phyloP scores from a whole-genome alignment of 2,888 invertebrate species.

The Euplexia lucipara region DNA sequence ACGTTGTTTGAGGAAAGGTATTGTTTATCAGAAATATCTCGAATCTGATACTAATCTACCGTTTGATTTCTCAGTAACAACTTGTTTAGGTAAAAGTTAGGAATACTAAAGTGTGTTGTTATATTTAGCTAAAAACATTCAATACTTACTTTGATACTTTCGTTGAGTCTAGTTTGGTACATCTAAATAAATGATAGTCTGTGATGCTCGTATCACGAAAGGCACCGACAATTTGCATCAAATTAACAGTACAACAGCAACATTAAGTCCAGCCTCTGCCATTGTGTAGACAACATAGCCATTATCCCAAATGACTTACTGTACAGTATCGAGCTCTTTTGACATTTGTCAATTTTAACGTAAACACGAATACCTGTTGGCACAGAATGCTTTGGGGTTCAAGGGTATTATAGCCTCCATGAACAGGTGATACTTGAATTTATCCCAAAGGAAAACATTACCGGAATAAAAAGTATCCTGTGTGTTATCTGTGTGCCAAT shows the following conservation, averaged over 20 bases:
- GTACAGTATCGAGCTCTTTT: not conserved
- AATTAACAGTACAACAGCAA: constrained; percentile 25
- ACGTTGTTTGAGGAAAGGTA: not conserved
- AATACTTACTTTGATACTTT: too few relatives aligned
- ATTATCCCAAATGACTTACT: constrained; percentile 22
- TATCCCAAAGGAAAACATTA: too few relatives aligned
- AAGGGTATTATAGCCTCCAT: not conserved
- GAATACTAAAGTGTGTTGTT: not conserved
- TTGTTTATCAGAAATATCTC: not conserved
- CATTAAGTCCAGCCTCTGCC: not conserved
- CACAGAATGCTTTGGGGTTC: not conserved
- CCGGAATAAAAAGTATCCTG: too few relatives aligned
- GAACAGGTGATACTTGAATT: too few relatives aligned
- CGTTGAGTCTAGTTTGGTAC: too few relatives aligned
- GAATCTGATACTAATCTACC: not conserved
- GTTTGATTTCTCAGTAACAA: constrained; percentile 12
- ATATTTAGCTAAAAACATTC: constrained; percentile 7
- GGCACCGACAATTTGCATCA: constrained; percentile 28
- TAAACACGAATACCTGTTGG: not conserved
- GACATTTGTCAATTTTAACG: not conserved
- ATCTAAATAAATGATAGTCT: constrained; percentile 8
- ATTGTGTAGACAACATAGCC: constrained; percentile 28
- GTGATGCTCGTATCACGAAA: constrained; percentile 1
- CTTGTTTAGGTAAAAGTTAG: constrained; percentile 1
- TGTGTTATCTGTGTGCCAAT: too few relatives aligned